A percentile compares a stretch with the other conserved stretches of the same genome.
Conservation (phyloP, 1,140 invertebrate genomes). For the Wiebesia pumilae region DNA sequence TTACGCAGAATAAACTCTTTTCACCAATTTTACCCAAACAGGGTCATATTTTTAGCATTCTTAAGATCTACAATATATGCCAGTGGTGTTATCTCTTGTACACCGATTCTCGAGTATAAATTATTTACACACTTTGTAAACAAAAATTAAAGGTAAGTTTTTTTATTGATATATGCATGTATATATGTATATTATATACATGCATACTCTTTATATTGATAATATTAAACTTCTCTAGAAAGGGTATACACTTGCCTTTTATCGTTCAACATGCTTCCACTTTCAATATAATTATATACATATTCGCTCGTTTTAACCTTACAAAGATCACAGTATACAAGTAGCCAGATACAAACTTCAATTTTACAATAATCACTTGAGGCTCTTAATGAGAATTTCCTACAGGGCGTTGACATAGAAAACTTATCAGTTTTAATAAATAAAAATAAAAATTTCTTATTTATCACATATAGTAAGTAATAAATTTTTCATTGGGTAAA, state of each 20-base stretch:
- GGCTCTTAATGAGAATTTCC: conserved; percentile 49
- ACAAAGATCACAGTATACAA: conserved; percentile 76
- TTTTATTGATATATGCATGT: conserved; percentile 64
- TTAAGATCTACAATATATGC: conserved; percentile 54
- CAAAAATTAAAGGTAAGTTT: conserved; percentile 49
- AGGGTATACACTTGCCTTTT: conserved; percentile 56
- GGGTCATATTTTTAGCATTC: conserved; percentile 48
- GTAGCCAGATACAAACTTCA: conserved; percentile 72
- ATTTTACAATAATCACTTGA: conserved; percentile 64
- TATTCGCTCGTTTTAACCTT: conserved; percentile 66
- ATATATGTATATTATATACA: conserved; percentile 53
- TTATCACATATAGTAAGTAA: conserved; percentile 45
- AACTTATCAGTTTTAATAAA: conserved; percentile 41
- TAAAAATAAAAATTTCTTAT: conserved; percentile 47
- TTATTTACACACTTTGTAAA: conserved; percentile 69
- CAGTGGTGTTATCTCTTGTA: conserved; percentile 56
- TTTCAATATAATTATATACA: conserved; percentile 60
- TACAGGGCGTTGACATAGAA: conserved; percentile 41
- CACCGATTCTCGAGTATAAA: conserved; percentile 64
- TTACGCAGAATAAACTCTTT: conserved; percentile 58
- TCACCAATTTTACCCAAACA: conserved; percentile 48
- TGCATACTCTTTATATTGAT: conserved; percentile 54
- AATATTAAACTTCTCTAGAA: conserved; percentile 57
- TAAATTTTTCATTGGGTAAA: conserved; percentile 36
- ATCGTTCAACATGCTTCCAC: conserved; percentile 47